Percentiles rank a stretch among this genome's conserved stretches.
Conservation (phyloP, 2,888 invertebrate species). For the Orchestes rusci region DNA sequence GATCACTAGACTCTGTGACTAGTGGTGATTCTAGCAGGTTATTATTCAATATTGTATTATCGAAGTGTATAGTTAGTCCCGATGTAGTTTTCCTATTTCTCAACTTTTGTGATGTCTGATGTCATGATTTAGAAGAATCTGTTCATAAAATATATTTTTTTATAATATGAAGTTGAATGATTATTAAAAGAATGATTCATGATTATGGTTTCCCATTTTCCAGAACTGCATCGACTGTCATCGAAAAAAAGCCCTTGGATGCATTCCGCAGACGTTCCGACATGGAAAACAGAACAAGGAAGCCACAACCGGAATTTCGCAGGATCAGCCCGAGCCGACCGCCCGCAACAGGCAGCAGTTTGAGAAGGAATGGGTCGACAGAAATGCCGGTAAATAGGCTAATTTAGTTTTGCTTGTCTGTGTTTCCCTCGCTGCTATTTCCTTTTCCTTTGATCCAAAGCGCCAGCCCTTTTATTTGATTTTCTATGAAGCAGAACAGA, state of each 20-base stretch:
- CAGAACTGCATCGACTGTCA: constrained; percentile 18
- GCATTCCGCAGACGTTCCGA: constrained; percentile 27
- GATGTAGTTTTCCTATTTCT: too few relatives aligned
- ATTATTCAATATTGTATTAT: too few relatives aligned
- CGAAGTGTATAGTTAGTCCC: too few relatives aligned
- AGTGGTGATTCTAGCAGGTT: constrained; percentile 24
- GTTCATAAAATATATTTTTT: too few relatives aligned
- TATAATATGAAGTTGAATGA: too few relatives aligned
- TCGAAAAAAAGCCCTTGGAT: constrained; percentile 23
- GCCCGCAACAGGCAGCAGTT: constrained; percentile 23
- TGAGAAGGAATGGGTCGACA: constrained; percentile 22
- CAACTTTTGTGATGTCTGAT: too few relatives aligned
- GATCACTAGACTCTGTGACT: constrained; percentile 39
- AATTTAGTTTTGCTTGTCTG: constrained; percentile 4
- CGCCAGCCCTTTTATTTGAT: too few relatives aligned
- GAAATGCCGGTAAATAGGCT: constrained; percentile 24
- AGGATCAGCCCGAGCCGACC: constrained; percentile 31
- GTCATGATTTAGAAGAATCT: too few relatives aligned
- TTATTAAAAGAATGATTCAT: too few relatives aligned
- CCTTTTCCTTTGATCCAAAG: too few relatives aligned
- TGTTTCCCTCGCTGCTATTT: constrained; percentile 5
- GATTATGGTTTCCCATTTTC: too few relatives aligned
- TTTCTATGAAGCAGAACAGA: too few relatives aligned
- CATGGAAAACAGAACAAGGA: constrained; percentile 21
- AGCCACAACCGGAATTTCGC: constrained; percentile 16